Percentiles rank a stretch among this genome's conserved stretches.
Conservation (phyloP, 2,888 invertebrate genomes). For the Eupithecia tripunctaria region DNA sequence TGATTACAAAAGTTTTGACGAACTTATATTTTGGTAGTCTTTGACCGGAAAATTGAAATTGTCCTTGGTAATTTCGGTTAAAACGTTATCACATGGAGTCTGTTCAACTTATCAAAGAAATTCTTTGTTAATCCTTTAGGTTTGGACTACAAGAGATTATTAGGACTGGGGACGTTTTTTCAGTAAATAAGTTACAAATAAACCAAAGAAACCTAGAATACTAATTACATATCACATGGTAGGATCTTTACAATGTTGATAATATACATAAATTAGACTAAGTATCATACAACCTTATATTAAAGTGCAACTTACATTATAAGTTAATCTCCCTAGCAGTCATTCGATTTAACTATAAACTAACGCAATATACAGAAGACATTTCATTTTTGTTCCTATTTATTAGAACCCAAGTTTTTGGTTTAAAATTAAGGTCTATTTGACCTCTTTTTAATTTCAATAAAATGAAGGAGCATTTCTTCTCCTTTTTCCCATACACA, state of each 20-base stretch:
- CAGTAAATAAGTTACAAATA: slow-evolving; percentile 13
- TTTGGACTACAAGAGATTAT: background rate
- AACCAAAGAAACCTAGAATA: slow-evolving; percentile 32
- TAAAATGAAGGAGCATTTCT: background rate
- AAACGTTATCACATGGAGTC: background rate
- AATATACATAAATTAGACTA: slow-evolving; percentile 45
- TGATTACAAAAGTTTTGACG: background rate
- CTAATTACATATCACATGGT: slow-evolving; percentile 46
- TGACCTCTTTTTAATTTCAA: background rate
- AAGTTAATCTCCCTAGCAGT: slow-evolving; percentile 80
- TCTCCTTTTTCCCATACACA: background rate
- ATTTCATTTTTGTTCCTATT: background rate
- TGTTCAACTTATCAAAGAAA: background rate
- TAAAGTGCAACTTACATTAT: slow-evolving; percentile 74
- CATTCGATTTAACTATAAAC: slow-evolving; percentile 76
- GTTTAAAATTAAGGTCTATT: background rate
- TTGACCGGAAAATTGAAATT: background rate
- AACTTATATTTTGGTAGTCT: background rate
- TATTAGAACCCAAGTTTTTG: background rate
- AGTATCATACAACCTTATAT: slow-evolving; percentile 39
- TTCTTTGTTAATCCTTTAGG: background rate
- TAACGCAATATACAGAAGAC: slow-evolving; percentile 63
- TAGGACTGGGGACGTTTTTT: background rate
- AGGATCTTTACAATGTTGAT: slow-evolving; percentile 30
- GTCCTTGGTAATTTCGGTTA: background rate